Conservation (phyloP, 2,113 vertebrate species). For the Percopsis transmontana region DNA sequence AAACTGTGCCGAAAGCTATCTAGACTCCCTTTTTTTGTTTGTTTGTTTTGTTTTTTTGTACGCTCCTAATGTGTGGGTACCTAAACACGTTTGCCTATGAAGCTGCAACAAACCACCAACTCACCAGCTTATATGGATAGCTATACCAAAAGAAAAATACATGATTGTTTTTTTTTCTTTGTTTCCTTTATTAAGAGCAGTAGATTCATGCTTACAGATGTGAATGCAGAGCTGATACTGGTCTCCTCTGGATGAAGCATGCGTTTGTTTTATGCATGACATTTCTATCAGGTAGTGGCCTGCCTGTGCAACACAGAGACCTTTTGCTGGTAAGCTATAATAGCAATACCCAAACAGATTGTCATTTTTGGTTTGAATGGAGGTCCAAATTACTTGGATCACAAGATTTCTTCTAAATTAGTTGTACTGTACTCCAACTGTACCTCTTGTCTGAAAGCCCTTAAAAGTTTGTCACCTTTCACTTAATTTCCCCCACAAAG, state of each 20-base stretch:
- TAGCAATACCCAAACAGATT: constrained; percentile 49
- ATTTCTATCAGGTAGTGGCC: constrained; percentile 60
- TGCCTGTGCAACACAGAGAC: constrained; percentile 53
- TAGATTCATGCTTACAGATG: constrained; percentile 60
- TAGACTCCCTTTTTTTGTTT: constrained; percentile 10
- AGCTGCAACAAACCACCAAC: constrained; percentile 59
- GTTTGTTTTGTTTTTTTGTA: no score
- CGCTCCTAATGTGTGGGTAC: constrained; percentile 36
- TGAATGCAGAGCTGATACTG: constrained; percentile 68
- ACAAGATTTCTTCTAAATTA: constrained; percentile 21
- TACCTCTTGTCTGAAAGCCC: constrained; percentile 40
- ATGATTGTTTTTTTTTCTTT: constrained; percentile 50
- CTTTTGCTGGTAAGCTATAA: constrained; percentile 49
- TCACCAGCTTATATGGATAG: constrained; percentile 59
- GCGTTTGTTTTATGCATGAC: constrained; percentile 49
- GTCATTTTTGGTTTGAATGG: constrained; percentile 26
- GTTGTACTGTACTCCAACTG: constrained; percentile 27
- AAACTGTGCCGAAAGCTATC: constrained; percentile 21
- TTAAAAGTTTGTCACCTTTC: constrained; percentile 35
- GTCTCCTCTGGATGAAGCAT: constrained; percentile 46
- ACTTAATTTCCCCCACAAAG: constrained; percentile 56
- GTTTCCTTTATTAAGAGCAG: constrained; percentile 47
- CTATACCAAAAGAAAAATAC: constrained; percentile 73
- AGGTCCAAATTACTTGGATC: constrained; percentile 25
- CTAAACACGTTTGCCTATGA: constrained; percentile 60